phyloP scores from a whole-genome alignment of 2,113 vertebrate species.

The Lamprotornis superbus region DNA sequence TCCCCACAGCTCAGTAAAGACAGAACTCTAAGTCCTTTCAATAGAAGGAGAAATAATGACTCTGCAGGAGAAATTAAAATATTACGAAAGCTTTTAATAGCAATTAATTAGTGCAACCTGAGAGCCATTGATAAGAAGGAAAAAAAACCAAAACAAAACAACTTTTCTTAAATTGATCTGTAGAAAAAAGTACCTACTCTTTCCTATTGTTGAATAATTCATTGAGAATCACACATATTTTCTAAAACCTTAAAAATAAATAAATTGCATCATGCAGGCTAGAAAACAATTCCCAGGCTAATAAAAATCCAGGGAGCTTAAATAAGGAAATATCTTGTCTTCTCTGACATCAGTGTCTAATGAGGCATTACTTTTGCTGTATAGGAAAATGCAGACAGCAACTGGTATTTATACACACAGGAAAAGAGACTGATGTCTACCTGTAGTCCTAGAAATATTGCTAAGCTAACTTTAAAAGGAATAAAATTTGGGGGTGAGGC shows the following conservation, averaged over 20 bases:
- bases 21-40: not conserved
- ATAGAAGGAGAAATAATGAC: not conserved
- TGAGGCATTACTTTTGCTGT: not conserved
- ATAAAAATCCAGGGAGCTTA: not conserved
- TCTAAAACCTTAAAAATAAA: not conserved
- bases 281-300: slow-evolving; percentile 1
- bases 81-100: slow-evolving; percentile 13
- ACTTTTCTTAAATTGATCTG: slow-evolving; percentile 1
- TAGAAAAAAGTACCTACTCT: not conserved
- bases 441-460: not conserved
- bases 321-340: slow-evolving; percentile 30
- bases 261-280: not conserved
- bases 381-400: not conserved
- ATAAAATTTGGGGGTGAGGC: not conserved
- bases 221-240: not conserved
- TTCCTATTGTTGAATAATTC: not conserved
- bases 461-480: not conserved
- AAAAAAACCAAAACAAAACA: not conserved
- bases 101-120: slow-evolving; percentile 48
- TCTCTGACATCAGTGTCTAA: not conserved
- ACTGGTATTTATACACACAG: not conserved
- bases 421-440: not conserved
- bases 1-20: not conserved
- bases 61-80: not conserved
- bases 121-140: not conserved